A percentile compares a stretch with the other conserved stretches of the same genome.
Evolutionary conservation across 1,140 invertebrate species (phyloP).

Genomic region (Heliothis virescens): DNA sequence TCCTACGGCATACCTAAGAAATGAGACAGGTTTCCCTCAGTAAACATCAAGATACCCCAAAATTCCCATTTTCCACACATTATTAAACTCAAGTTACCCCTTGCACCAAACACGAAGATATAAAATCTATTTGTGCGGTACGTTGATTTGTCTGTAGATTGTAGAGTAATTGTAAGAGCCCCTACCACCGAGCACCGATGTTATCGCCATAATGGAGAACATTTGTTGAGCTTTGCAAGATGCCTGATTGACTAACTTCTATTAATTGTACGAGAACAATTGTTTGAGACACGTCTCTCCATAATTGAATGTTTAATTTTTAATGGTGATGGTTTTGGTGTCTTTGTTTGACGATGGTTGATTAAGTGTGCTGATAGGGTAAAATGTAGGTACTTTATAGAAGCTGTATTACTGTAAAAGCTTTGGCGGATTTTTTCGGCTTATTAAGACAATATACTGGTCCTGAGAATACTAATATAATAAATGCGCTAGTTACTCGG

Average conservation of each 20-base stretch:
- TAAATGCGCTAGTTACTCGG: too few relatives aligned
- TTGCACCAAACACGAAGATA: slow-evolving; percentile 60
- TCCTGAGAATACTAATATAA: too few relatives aligned
- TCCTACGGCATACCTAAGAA: too few relatives aligned
- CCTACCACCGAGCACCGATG: slow-evolving; percentile 49
- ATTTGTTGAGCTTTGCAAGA: slow-evolving; percentile 53
- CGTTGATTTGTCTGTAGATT: slow-evolving; percentile 69
- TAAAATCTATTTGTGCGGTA: slow-evolving; percentile 74
- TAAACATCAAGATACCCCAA: too few relatives aligned
- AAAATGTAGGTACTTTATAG: too few relatives aligned
- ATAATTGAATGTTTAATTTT: slow-evolving; percentile 49
- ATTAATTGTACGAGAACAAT: slow-evolving; percentile 53
- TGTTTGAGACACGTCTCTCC: slow-evolving; percentile 39
- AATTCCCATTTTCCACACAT: too few relatives aligned
- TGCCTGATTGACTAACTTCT: slow-evolving; percentile 57
- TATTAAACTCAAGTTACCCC: neutral
- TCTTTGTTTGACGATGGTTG: slow-evolving; percentile 6
- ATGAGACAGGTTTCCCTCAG: too few relatives aligned
- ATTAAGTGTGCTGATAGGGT: slow-evolving; percentile 21
- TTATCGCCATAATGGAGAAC: slow-evolving; percentile 61
- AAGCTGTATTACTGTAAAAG: too few relatives aligned
- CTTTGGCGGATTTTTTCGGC: neutral
- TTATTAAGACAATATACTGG: too few relatives aligned
- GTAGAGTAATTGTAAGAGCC: slow-evolving; percentile 61
- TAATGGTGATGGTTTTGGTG: slow-evolving; percentile 35